Percentiles rank a stretch among this genome's conserved stretches.
phyloP scores from a whole-genome alignment of 2,113 vertebrate genomes.

The Bambusicola thoracicus region DNA sequence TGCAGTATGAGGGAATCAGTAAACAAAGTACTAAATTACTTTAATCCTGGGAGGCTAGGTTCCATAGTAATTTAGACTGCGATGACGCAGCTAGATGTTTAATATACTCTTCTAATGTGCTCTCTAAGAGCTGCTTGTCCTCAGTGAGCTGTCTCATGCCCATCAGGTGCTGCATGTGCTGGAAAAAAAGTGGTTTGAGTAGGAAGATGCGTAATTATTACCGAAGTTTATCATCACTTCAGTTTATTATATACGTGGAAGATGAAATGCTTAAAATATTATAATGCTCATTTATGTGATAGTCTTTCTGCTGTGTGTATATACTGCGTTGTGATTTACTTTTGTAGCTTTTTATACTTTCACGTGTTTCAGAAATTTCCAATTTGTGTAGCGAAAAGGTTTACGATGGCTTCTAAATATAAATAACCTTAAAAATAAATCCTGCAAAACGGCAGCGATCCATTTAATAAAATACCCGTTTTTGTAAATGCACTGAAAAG shows the following conservation, averaged over 20 bases:
- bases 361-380: neutral
- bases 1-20: neutral
- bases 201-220: neutral
- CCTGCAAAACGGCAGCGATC: neutral
- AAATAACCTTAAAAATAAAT: conserved; percentile 63
- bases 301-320: neutral
- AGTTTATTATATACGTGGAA: neutral
- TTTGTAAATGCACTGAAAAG: conserved; percentile 18
- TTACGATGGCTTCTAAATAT: conserved; percentile 35
- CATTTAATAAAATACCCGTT: conserved; percentile 39
- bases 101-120: neutral
- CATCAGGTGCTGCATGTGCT: neutral
- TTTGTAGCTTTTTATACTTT: neutral
- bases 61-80: neutral
- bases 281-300: fast-evolving
- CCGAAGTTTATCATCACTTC: neutral
- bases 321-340: neutral
- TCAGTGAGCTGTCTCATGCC: neutral
- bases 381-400: neutral
- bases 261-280: neutral
- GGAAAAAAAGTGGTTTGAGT: neutral
- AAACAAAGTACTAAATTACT: neutral
- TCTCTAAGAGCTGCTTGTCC: neutral
- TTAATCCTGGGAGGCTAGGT: neutral
- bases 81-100: neutral